Conservation (phyloP, 2,797 vertebrate genomes). For the Lacerta agilis region DNA sequence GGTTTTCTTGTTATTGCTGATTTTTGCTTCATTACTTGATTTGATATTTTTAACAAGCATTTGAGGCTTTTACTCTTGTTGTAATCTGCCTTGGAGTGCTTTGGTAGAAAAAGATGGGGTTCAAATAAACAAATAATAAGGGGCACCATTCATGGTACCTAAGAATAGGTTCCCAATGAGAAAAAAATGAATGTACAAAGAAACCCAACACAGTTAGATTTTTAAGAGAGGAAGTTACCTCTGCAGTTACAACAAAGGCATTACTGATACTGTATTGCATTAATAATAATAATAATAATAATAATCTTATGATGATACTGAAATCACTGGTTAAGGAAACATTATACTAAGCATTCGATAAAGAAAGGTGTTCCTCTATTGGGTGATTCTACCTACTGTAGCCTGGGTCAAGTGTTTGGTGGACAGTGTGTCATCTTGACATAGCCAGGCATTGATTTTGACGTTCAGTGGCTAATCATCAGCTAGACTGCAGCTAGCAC, state of each 20-base stretch:
- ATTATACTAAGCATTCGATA: constrained; percentile 20
- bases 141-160: neutral
- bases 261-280: neutral
- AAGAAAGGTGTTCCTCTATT: constrained; percentile 42
- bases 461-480: constrained; percentile 48
- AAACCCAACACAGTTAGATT: neutral
- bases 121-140: neutral
- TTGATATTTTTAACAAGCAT: neutral
- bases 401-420: constrained; percentile 57
- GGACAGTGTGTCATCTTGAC: constrained; percentile 57
- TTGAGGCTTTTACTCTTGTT: neutral
- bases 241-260: neutral
- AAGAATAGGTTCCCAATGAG: neutral
- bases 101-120: neutral
- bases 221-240: neutral
- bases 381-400: constrained; percentile 41
- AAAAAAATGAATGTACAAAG: neutral
- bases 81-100: neutral
- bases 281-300: neutral
- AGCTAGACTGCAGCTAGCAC: constrained; percentile 57
- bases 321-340: neutral
- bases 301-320: constrained; percentile 8
- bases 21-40: neutral
- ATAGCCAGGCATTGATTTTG: constrained; percentile 56
- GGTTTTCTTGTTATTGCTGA: neutral